Base-by-base conservation (phyloP, 2,113 vertebrate species). In the Arothron firmamentum region DNA sequence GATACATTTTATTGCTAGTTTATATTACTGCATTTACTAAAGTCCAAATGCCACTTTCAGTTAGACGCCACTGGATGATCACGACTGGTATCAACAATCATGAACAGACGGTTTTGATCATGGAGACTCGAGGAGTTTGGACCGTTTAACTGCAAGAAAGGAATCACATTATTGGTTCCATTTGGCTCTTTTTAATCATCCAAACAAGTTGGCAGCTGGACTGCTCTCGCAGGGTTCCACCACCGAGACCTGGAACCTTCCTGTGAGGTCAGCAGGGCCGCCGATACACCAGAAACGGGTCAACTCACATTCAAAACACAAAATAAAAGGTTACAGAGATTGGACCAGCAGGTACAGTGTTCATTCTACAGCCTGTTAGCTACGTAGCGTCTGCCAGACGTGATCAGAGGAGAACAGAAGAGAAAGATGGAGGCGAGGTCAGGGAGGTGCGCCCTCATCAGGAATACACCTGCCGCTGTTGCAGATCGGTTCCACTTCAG, bases 141-240 rank as follows among this genome's bases (percentile, higher is more conserved):
- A 38, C 34, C 10, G 9, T 38, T 38, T 10, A 12, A 11, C 34
- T 38, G 8, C 3, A 38, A 38, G 10, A 12, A 12, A 11, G 11
- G 9, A 38, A 10, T 38, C 9, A 10, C 9, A 4, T 12, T 12
- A 4, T 38, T 38, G 52, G 65, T 79, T 78, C 77, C 75, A 79
- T 86, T 84, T 74, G 74, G 71, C 74, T 38, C 67, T 82, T 90
- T 90, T 87, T 85, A 88, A 85, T 87, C 75, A 87, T 87, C 86
- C 87, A 88, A 88, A 83, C 68, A 81, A 80, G 80, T 76, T 38
- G 70, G 64, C 83, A 59, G 73, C 28, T 14, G 66, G 62, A 62
- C 60, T 23, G 69, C 72, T 68, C 68, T 60, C 61, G 42, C 66
- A 28, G 58, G 38, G 62, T 62, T 65, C 66, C 75, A 53, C 74